phyloP scores from a whole-genome alignment of 53 echinoderm and acorn worm genomes.

The Holothuria scabra region DNA sequence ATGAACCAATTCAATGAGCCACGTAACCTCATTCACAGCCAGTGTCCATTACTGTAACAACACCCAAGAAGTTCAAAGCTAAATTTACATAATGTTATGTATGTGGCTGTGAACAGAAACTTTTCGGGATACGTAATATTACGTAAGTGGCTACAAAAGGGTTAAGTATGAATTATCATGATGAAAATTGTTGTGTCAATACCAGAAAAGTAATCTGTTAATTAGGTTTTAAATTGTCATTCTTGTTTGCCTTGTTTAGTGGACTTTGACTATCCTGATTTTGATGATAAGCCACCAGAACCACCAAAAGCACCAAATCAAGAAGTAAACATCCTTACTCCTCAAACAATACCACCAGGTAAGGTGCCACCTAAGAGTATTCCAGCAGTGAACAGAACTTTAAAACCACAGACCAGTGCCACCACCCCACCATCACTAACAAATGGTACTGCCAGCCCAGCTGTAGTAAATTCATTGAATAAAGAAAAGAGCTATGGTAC shows the following conservation, averaged over 20 bases:
- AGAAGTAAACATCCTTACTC: not conserved
- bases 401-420: constrained; percentile 43
- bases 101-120: no score
- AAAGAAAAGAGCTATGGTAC: no score
- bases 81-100: no score
- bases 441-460: not conserved
- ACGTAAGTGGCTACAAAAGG: no score
- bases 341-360: not conserved
- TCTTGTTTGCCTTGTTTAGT: constrained; percentile 43
- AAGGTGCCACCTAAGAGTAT: not conserved
- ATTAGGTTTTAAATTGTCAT: not conserved
- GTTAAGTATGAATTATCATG: no score
- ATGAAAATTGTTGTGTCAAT: no score
- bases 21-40: no score
- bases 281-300: constrained; percentile 58
- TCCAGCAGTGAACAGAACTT: constrained; percentile 49
- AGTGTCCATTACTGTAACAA: no score
- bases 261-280: constrained; percentile 74
- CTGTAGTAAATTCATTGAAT: no score
- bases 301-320: not conserved
- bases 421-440: not conserved
- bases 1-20: no score
- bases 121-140: no score
- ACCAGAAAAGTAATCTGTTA: not conserved
- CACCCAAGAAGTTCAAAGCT: no score